Percentiles rank a stretch among this genome's conserved stretches.
Evolutionary conservation across 2,888 invertebrate species (phyloP).

Genomic region (Hypselothyrea guttata): DNA sequence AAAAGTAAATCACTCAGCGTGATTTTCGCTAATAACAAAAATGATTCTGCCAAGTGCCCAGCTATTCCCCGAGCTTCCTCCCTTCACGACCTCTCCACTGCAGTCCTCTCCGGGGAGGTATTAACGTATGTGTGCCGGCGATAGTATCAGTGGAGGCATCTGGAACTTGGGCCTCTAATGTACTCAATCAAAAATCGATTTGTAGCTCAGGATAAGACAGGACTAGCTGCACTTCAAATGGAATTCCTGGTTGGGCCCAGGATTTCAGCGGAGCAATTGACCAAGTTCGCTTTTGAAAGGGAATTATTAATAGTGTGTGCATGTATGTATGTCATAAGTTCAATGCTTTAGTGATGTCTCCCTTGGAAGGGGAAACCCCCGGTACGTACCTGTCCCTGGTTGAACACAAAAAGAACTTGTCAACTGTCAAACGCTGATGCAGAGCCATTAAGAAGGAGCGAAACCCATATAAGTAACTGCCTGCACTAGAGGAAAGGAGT

Average conservation of each 20-base stretch:
- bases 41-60: conserved; percentile 66
- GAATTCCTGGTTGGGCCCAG: conserved; percentile 65
- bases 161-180: conserved; percentile 67
- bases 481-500: neutral
- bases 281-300: conserved; percentile 62
- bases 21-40: conserved; percentile 79
- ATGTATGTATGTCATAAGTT: conserved; percentile 61
- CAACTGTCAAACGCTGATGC: conserved; percentile 76
- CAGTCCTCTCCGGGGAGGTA: conserved; percentile 71
- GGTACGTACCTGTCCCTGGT: conserved; percentile 13
- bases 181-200: conserved; percentile 81
- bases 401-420: conserved; percentile 70
- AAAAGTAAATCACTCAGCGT: conserved; percentile 78
- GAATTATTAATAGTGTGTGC: conserved; percentile 76
- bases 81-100: neutral
- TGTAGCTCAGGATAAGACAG: conserved; percentile 57
- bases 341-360: conserved; percentile 36
- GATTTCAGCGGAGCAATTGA: conserved; percentile 51
- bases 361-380: too few species aligned
- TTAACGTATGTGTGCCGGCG: conserved; percentile 51
- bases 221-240: conserved; percentile 66
- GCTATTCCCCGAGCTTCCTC: neutral
- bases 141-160: conserved; percentile 49
- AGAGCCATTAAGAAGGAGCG: conserved; percentile 75
- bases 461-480: conserved; percentile 59